Base-by-base conservation (phyloP, 2,113 vertebrate species). In the Butastur rufipennis region DNA sequence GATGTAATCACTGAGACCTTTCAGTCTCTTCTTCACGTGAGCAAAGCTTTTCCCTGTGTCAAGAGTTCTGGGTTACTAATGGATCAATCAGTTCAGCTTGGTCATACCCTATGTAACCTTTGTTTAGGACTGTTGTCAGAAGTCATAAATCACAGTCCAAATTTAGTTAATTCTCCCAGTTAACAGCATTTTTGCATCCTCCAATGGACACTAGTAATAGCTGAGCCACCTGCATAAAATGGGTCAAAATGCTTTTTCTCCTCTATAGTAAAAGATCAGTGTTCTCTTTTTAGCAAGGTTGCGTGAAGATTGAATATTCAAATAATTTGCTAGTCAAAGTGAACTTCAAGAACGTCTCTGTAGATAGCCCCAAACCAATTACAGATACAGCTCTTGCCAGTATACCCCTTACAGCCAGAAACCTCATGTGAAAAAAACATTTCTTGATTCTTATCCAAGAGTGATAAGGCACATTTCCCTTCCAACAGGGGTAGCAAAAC, bases 121-220 rank as follows among this genome's bases (percentile, higher is more conserved):
- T 90, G 81, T 88, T 94, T 89, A 93, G 52, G 17, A 47, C n/a
- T 13, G 3, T 59, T 94, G 88, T 88, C 72, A 86, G 58, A 93
- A 88, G 56, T 86, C 65, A 91, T 92, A 90, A 93, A 78, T 95
- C 88, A 95, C 38, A 86, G 34, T 20, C 55, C 36, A 96, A 86
- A 97, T 91, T 48, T 82, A 85, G 80, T 87, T 95, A 94, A 86
- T 87, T 92, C 59, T 84, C 47, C 25, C 34, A 72, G 26, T 58
- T 81, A 93, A 70, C 43, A 83, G 27, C 25, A 80, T 79, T 92
- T 94, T 90, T 43, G 70, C 26, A 15, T 87, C 70, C 45, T 86
- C 68, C n/a, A 48, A 1, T 68, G 83, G 66, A 58, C 13, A 21
- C 45, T 36, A 62, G 29, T 36, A 93, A 79, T 47, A 91, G 55